Conservation (phyloP, 2,797 vertebrate species). For the Etheostoma perlongum region DNA sequence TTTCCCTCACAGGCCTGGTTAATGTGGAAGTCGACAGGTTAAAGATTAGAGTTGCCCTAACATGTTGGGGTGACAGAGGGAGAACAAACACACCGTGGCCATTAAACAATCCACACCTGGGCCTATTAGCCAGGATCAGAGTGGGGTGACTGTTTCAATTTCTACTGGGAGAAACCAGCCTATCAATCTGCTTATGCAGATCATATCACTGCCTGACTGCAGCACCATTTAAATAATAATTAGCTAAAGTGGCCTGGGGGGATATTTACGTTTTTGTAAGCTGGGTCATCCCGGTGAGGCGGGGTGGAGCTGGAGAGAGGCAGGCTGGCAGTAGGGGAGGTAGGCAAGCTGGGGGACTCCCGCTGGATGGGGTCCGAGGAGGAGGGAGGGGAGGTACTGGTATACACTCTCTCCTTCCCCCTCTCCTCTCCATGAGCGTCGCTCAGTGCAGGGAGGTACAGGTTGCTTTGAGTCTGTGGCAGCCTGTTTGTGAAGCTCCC, state of each 20-base stretch:
- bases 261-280: slow-evolving; percentile 98
- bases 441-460: slow-evolving; percentile 68
- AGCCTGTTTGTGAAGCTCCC: slow-evolving; percentile 71
- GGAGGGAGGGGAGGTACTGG: slow-evolving; percentile 69
- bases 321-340: slow-evolving; percentile 78
- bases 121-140: slow-evolving; percentile 87
- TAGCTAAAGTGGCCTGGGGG: slow-evolving; percentile 86
- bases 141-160: slow-evolving; percentile 89
- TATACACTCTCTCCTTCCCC: slow-evolving; percentile 76
- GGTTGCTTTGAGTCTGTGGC: slow-evolving; percentile 69
- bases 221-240: slow-evolving; percentile 89
- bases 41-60: slow-evolving; percentile 86
- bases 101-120: slow-evolving; percentile 84
- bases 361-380: slow-evolving; percentile 69
- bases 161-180: slow-evolving; percentile 86
- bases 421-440: slow-evolving; percentile 69
- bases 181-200: slow-evolving; percentile 91
- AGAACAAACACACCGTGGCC: slow-evolving; percentile 82
- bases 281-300: slow-evolving; percentile 88
- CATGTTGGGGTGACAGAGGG: slow-evolving; percentile 82
- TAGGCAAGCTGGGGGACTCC: slow-evolving; percentile 69
- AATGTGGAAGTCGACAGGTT: slow-evolving; percentile 84
- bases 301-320: slow-evolving; percentile 87
- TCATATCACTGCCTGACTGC: slow-evolving; percentile 87
- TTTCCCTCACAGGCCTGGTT: slow-evolving; percentile 65